These are phyloP conservation scores for Athene noctua DNA, from an alignment of 2,113 vertebrate species.

Conservation along the genomic window DNA sequence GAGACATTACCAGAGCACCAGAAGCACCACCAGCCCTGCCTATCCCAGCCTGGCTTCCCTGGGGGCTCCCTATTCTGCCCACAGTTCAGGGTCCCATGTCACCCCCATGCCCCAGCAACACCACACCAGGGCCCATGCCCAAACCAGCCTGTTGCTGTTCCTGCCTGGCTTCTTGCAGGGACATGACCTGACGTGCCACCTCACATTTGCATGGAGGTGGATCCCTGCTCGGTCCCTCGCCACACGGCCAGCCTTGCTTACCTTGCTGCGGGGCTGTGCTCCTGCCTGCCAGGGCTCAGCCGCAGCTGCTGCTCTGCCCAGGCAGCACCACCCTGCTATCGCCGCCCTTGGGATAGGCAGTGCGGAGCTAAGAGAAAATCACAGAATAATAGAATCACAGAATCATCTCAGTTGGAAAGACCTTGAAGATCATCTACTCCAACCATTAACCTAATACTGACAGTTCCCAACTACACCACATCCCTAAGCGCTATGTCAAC, in stretches of 20 bases:
- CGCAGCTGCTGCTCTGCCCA: fast-evolving
- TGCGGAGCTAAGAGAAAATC: fast-evolving
- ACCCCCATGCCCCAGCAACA: fast-evolving
- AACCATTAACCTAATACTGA: no score
- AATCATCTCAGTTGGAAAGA: no score
- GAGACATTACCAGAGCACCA: neutral
- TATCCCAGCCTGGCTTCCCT: neutral
- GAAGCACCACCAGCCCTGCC: neutral
- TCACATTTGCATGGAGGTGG: fast-evolving
- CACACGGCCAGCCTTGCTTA: fast-evolving
- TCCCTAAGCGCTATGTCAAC: no score
- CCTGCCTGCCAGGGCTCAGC: neutral
- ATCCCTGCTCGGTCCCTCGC: neutral
- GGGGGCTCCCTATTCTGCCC: fast-evolving
- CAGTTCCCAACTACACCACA: no score
- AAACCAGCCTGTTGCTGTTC: neutral
- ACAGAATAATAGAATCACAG: no score
- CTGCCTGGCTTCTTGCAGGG: fast-evolving
- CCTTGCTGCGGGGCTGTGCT: fast-evolving
- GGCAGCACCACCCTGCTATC: fast-evolving
- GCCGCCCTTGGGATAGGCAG: fast-evolving
- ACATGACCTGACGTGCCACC: no score
- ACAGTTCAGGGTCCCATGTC: fast-evolving
- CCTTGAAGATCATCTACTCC: no score
- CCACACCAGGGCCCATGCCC: neutral